phyloP scores from a whole-genome alignment of 2,797 vertebrate genomes.

The Apodemus agrarius region DNA sequence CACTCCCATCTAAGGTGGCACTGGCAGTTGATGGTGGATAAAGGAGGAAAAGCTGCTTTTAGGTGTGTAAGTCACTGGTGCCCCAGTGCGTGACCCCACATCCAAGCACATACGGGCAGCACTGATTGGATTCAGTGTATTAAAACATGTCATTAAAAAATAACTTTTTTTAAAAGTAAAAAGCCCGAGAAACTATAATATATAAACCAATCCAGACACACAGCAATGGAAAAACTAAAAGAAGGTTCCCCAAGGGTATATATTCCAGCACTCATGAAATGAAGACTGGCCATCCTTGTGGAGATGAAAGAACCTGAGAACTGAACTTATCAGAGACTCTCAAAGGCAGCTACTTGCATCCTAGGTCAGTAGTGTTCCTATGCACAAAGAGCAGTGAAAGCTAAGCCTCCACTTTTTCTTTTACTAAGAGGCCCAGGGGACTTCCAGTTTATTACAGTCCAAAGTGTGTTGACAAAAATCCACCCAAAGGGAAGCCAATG shows the following conservation, averaged over 20 bases:
- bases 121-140: not conserved
- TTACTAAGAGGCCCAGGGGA: too few relatives aligned
- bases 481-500: not conserved
- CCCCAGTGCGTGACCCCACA: not conserved
- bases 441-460: not conserved
- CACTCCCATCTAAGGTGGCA: not conserved
- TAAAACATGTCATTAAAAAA: not conserved
- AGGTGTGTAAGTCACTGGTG: not conserved
- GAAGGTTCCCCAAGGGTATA: not conserved
- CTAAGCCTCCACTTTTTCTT: too few relatives aligned
- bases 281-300: not conserved
- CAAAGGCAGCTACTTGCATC: not conserved
- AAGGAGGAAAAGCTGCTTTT: not conserved
- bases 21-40: not conserved
- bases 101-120: not conserved
- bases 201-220: not conserved
- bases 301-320: not conserved
- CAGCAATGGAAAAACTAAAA: not conserved
- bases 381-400: not conserved
- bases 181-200: not conserved
- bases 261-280: not conserved
- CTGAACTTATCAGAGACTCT: not conserved
- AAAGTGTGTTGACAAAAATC: not conserved
- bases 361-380: not conserved
- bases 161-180: not conserved